A percentile compares a stretch with the other conserved stretches of the same genome.
Evolutionary conservation across 2,113 vertebrate species (phyloP).

Genomic region (Osmerus mordax): DNA sequence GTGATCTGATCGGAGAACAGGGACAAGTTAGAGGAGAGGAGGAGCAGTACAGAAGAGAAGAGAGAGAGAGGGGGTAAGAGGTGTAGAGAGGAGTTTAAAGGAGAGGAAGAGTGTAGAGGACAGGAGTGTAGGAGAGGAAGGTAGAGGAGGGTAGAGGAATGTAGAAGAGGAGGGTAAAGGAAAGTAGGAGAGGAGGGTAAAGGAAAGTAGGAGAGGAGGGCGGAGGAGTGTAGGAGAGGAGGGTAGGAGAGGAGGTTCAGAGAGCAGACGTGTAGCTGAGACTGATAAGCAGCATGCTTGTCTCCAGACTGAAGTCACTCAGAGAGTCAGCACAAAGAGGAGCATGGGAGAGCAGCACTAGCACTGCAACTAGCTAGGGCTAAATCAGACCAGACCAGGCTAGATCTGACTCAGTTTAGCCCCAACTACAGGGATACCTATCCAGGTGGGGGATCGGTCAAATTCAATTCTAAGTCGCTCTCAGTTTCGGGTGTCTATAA

Average conservation of each 20-base stretch:
- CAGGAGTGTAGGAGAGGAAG: not conserved
- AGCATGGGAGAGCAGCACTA: too few relatives aligned
- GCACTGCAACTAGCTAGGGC: too few relatives aligned
- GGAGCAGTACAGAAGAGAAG: not conserved
- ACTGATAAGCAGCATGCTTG: too few relatives aligned
- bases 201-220: not conserved
- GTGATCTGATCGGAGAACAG: slow-evolving; percentile 3
- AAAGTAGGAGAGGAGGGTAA: not conserved
- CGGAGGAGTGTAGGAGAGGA: not conserved
- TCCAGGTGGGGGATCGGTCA: too few relatives aligned
- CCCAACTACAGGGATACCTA: too few relatives aligned
- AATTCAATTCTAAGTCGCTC: too few relatives aligned
- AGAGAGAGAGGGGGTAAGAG: not conserved
- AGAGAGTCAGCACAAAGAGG: too few relatives aligned
- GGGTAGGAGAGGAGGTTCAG: not conserved
- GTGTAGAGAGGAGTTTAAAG: not conserved
- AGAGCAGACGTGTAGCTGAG: too few relatives aligned
- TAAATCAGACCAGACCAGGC: too few relatives aligned
- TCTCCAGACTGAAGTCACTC: too few relatives aligned
- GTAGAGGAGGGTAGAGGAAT: not conserved
- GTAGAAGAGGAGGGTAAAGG: not conserved
- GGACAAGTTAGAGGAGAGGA: not conserved
- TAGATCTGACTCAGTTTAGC: too few relatives aligned
- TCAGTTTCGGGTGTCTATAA: too few relatives aligned
- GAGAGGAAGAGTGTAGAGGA: not conserved